Base-by-base conservation (phyloP, 1,140 invertebrate species). In the Grapholita molesta region DNA sequence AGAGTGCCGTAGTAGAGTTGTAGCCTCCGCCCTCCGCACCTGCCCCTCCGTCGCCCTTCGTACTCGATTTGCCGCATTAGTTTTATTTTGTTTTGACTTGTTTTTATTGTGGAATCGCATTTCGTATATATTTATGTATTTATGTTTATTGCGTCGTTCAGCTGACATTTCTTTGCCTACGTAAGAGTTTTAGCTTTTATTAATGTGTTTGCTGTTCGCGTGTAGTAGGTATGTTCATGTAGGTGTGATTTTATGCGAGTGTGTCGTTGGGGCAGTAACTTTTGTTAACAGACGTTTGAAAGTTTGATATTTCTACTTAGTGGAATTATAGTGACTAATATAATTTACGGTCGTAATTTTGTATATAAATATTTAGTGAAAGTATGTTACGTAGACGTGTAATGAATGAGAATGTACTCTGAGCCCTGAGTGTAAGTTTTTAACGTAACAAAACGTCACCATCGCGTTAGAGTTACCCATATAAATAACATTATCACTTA, bases 1-100 rank as follows among this genome's bases (percentile, higher is more conserved):
- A 91, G 88, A 90, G 88, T 88, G 86, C 79, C 86, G 87, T 90
- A 90, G 88, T 90, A 86, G 81, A 88, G 88, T 89, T 88, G 88
- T 88, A 87, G 84, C 77, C 76, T 70, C 70, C 71, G 75, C 73
- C 70, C 73, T 74, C 61, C 70, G 71, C 72, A 8, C 57, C 64
- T 68, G 18, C 73, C 53, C 70, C 64, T 69, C 68, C 57, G 15
- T n/a, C 70, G 33, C 68, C 66, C 23, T 66, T 48, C 57, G 28
- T 33, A 72, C 33, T 69, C 71, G 53, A 87, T 89, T 86, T 87
- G 79, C 85, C 84, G 84, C 84, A 89, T 88, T 89, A 89, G 83
- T 88, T 88, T 89, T 87, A 86, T 89, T 84, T 84, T 84, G 79
- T 84, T 84, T 84, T 77, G 77, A 86, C 77, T 84, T 78, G 80